These are phyloP conservation scores for Melanogrammus aeglefinus DNA, from an alignment of 2,797 vertebrate species.

Conservation along the genomic window DNA sequence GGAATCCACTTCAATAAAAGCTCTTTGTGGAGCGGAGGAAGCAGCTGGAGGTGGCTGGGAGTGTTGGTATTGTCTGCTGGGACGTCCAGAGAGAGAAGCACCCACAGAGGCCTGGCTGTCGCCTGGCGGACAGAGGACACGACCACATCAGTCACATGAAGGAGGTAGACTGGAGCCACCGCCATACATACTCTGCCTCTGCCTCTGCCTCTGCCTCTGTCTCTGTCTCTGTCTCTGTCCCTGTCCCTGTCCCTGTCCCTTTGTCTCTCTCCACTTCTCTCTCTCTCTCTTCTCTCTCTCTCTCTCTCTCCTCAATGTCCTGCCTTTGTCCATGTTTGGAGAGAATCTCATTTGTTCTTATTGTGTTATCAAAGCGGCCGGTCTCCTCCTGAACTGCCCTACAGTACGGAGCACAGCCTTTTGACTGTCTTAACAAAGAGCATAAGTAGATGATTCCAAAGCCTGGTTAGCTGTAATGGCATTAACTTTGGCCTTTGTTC, in stretches of 20 bases:
- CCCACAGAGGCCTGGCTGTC: constrained; percentile 52
- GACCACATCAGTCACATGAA: constrained; percentile 44
- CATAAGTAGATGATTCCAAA: constrained; percentile 16
- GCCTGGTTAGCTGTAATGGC: constrained; percentile 18
- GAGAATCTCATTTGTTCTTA: neutral
- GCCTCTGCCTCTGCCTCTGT: too few species aligned
- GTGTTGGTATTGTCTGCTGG: constrained; percentile 63
- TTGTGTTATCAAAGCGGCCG: neutral
- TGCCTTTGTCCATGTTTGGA: too few species aligned
- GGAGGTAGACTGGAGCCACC: constrained; percentile 20
- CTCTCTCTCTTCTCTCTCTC: too few species aligned
- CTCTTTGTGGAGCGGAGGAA: constrained; percentile 64
- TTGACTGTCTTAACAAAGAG: neutral
- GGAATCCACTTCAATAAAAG: constrained; percentile 49
- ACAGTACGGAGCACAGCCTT: neutral
- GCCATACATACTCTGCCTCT: too few species aligned
- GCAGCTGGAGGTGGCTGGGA: constrained; percentile 68
- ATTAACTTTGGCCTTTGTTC: neutral
- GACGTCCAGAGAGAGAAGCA: constrained; percentile 43
- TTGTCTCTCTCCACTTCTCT: too few species aligned
- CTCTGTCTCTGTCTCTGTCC: too few species aligned
- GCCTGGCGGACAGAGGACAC: constrained; percentile 37
- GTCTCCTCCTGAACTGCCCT: neutral
- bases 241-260: too few species aligned
- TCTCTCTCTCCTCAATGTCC: too few species aligned